Conservation (phyloP, 2,113 vertebrate species). For the Cyanistes caeruleus region DNA sequence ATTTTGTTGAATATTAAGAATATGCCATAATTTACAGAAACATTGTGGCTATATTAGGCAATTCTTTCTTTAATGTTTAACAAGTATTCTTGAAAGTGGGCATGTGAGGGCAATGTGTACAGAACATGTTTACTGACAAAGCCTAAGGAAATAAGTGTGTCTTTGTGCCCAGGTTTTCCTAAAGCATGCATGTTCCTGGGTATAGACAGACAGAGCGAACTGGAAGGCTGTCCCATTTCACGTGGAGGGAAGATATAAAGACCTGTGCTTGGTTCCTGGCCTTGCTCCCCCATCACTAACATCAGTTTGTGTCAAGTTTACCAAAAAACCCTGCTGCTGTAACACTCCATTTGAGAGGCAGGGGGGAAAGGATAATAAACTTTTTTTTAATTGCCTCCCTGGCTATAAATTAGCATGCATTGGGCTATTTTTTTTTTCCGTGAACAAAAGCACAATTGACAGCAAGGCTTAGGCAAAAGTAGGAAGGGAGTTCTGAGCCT, state of each 20-base stretch:
- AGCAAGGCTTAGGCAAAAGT: neutral
- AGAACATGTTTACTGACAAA: neutral
- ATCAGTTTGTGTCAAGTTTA: conserved; percentile 20
- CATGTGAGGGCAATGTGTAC: rapidly evolving
- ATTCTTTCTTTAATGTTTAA: neutral
- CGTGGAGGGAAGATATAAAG: neutral
- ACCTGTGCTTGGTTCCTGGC: neutral
- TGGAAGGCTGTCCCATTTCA: neutral
- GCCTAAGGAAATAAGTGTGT: neutral
- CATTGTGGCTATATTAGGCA: neutral
- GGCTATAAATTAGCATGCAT: conserved; percentile 53
- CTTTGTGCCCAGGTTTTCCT: neutral
- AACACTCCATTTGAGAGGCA: neutral
- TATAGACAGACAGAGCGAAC: neutral
- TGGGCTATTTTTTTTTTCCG: neutral
- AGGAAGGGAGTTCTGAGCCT: conserved; percentile 26
- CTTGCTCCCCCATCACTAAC: neutral
- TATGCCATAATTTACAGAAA: neutral
- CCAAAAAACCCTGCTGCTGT: conserved; percentile 35
- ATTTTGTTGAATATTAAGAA: neutral
- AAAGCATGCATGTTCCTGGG: rapidly evolving
- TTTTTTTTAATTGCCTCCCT: conserved; percentile 50
- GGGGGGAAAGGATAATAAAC: conserved; percentile 38
- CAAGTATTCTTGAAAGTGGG: neutral
- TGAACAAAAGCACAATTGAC: conserved; percentile 61